These are phyloP conservation scores for Thereva nobilitata DNA, from an alignment of 2,888 invertebrate genomes.

Conservation along the genomic window DNA sequence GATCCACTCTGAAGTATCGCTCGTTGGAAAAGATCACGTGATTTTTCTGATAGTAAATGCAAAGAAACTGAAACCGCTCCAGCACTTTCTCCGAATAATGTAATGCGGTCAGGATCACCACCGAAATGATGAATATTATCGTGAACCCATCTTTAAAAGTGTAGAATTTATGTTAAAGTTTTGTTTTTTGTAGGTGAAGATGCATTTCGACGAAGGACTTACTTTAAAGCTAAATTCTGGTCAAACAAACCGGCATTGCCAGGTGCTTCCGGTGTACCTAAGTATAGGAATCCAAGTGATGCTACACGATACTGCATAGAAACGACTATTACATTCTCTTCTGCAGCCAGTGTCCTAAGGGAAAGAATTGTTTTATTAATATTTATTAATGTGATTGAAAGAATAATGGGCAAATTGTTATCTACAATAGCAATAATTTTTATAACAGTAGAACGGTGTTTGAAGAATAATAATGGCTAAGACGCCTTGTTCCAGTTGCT, in stretches of 20 bases:
- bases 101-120: conserved; percentile 86
- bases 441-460: no score
- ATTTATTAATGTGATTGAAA: no score
- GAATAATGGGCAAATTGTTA: no score
- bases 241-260: conserved; percentile 96
- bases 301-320: conserved; percentile 95
- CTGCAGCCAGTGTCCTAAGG: conserved; percentile 83
- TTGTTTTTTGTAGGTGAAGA: background rate
- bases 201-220: background rate
- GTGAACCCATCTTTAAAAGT: conserved; percentile 69
- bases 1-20: conserved; percentile 93
- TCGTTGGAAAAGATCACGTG: conserved; percentile 77
- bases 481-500: no score
- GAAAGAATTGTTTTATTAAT: background rate
- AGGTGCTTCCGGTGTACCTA: conserved; percentile 81
- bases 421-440: no score
- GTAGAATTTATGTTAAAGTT: background rate
- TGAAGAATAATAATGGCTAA: no score
- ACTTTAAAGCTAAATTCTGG: conserved; percentile 80
- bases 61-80: conserved; percentile 93
- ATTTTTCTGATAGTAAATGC: conserved; percentile 80
- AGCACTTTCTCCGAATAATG: conserved; percentile 93
- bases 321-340: conserved; percentile 87
- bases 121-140: conserved; percentile 87
- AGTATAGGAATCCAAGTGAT: conserved; percentile 85